Evolutionary conservation across 2,113 vertebrate species (phyloP).

Genomic region (Propithecus coquereli): DNA sequence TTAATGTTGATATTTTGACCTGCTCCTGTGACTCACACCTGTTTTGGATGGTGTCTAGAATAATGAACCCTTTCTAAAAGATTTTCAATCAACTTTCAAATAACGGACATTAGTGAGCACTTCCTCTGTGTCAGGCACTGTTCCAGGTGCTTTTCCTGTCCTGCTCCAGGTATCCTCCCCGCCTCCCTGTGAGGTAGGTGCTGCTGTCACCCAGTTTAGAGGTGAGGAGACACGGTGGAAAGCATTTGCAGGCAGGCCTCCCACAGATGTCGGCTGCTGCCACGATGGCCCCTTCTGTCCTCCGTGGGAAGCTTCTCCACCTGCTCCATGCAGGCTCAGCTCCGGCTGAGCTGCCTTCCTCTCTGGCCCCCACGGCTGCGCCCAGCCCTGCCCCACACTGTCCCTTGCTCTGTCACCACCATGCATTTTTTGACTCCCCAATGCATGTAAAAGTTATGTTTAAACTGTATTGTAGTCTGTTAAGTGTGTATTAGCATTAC

Average conservation of each 20-base stretch:
- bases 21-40: not conserved
- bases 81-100: too few relatives aligned
- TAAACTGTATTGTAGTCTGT: not conserved
- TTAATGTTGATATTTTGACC: too few relatives aligned
- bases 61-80: too few relatives aligned
- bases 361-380: not conserved
- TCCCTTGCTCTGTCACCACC: not conserved
- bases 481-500: too few relatives aligned
- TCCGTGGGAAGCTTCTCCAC: not conserved
- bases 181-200: not conserved
- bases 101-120: not conserved
- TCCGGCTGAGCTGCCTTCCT: not conserved
- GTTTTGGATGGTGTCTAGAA: too few relatives aligned
- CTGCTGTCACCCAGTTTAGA: not conserved
- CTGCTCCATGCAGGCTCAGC: rapidly evolving
- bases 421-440: not conserved
- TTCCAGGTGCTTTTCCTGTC: not conserved
- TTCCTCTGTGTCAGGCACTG: not conserved
- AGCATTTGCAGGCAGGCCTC: not conserved
- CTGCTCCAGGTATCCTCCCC: not conserved
- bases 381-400: not conserved
- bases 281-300: not conserved
- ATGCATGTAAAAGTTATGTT: not conserved
- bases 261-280: not conserved
- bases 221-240: rapidly evolving